phyloP scores from a whole-genome alignment of 2,888 invertebrate species.

The Furcula furcula region DNA sequence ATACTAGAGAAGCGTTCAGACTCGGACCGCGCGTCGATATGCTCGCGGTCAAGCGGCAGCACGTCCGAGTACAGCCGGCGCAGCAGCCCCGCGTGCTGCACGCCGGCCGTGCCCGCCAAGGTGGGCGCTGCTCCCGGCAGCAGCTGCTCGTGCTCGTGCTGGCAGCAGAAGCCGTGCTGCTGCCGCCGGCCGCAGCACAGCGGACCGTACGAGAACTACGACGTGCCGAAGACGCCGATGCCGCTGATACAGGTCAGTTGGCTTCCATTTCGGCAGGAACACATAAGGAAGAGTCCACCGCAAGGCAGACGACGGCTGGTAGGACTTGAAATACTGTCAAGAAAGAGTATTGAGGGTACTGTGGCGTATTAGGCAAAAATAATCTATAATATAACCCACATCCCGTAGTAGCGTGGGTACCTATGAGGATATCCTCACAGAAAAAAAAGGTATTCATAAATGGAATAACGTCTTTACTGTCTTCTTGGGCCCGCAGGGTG shows the following conservation, averaged over 20 bases:
- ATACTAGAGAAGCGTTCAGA: constrained; percentile 72
- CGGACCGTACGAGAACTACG: constrained; percentile 90
- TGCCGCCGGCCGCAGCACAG: constrained; percentile 68
- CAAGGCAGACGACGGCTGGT: too few species aligned
- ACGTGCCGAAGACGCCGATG: constrained; percentile 87
- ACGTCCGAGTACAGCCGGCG: constrained; percentile 85
- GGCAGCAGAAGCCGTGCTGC: constrained; percentile 67
- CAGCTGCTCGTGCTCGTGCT: constrained; percentile 64
- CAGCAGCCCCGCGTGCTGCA: constrained; percentile 65
- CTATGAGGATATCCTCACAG: too few species aligned
- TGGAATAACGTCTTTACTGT: too few species aligned
- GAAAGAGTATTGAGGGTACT: too few species aligned
- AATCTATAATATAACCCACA: too few species aligned
- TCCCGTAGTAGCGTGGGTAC: too few species aligned
- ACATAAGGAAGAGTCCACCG: too few species aligned
- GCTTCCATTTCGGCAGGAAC: neutral
- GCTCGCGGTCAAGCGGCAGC: constrained; percentile 84
- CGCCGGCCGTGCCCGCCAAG: constrained; percentile 83
- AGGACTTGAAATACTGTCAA: too few species aligned
- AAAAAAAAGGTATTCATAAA: too few species aligned
- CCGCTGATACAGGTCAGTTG: constrained; percentile 68
- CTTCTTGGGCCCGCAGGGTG: too few species aligned
- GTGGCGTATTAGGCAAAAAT: too few species aligned
- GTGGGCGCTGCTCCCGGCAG: too few species aligned
- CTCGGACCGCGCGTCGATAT: constrained; percentile 84